A percentile compares a stretch with the other conserved stretches of the same genome.
Conservation (phyloP, 2,888 invertebrate species). For the Tromatobia lineatoria region DNA sequence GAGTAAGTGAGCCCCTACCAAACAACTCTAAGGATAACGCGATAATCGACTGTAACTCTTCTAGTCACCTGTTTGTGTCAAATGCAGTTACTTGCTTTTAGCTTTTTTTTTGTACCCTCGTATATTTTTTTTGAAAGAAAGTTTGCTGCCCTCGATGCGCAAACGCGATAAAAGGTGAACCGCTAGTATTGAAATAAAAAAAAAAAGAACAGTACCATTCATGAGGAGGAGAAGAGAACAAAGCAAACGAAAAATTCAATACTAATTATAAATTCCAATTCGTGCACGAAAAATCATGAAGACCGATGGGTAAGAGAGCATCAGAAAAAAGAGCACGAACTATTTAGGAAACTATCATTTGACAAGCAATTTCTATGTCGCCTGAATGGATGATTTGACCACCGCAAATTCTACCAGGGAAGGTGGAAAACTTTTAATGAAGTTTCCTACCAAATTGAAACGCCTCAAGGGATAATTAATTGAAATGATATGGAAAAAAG, state of each 20-base stretch:
- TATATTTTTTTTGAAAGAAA: constrained; percentile 23
- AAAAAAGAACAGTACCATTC: constrained; percentile 5
- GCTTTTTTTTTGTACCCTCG: constrained; percentile 23
- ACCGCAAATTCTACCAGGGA: constrained; percentile 20
- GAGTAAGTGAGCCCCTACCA: constrained; percentile 73
- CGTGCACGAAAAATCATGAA: constrained; percentile 27
- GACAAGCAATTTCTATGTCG: constrained; percentile 22
- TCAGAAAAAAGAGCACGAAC: constrained; percentile 50
- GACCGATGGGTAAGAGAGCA: constrained; percentile 40
- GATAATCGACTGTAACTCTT: constrained; percentile 63
- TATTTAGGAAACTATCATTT: constrained; percentile 54
- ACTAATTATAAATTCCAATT: constrained; percentile 30
- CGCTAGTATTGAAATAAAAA: constrained; percentile 31
- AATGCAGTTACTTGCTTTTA: constrained; percentile 53
- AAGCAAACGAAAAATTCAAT: constrained; percentile 38
- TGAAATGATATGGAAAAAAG: constrained; percentile 48
- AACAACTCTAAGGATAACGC: constrained; percentile 73
- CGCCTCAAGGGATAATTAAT: constrained; percentile 36
- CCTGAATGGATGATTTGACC: constrained; percentile 32
- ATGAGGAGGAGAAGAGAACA: constrained; percentile 22
- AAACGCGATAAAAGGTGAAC: constrained; percentile 41
- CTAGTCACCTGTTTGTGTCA: constrained; percentile 55
- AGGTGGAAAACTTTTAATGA: constrained; percentile 1
- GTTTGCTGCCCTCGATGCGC: constrained; percentile 52
- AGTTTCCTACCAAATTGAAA: constrained; percentile 20